Conservation (phyloP, 2,113 vertebrate genomes). For the Cromileptes altivelis region DNA sequence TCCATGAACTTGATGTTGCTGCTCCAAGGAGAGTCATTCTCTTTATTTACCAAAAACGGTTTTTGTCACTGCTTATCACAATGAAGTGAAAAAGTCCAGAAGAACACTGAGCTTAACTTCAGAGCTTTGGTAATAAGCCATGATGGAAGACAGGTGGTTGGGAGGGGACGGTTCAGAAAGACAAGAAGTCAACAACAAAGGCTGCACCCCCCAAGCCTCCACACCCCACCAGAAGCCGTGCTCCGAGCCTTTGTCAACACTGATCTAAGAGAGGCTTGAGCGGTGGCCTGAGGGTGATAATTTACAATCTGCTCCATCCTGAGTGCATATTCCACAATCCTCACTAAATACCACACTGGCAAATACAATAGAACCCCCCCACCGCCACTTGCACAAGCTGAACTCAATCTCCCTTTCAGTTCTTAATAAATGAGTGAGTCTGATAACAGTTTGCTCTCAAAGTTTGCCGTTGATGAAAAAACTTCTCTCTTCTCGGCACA, state of each 20-base stretch:
- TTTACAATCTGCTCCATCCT: constrained; percentile 61
- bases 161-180: constrained; percentile 62
- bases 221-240: constrained; percentile 43
- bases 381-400: not conserved
- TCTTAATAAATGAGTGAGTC: constrained; percentile 33
- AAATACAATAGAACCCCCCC: constrained; percentile 5
- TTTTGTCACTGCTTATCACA: constrained; percentile 17
- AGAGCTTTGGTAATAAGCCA: constrained; percentile 55
- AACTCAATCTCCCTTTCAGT: constrained; percentile 28
- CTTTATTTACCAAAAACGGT: constrained; percentile 25
- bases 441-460: constrained; percentile 35
- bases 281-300: constrained; percentile 51
- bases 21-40: constrained; percentile 7
- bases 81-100: not conserved
- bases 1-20: constrained; percentile 72
- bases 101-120: not conserved
- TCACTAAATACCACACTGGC: not conserved
- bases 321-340: constrained; percentile 16
- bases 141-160: constrained; percentile 66
- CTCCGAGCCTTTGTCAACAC: constrained; percentile 64
- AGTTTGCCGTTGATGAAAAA: constrained; percentile 51
- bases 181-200: constrained; percentile 72
- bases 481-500: constrained; percentile 28
- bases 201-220: constrained; percentile 12
- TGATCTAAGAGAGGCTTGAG: constrained; percentile 56